These are phyloP conservation scores for Delia radicum DNA, from an alignment of 1,140 invertebrate genomes.

Conservation along the genomic window DNA sequence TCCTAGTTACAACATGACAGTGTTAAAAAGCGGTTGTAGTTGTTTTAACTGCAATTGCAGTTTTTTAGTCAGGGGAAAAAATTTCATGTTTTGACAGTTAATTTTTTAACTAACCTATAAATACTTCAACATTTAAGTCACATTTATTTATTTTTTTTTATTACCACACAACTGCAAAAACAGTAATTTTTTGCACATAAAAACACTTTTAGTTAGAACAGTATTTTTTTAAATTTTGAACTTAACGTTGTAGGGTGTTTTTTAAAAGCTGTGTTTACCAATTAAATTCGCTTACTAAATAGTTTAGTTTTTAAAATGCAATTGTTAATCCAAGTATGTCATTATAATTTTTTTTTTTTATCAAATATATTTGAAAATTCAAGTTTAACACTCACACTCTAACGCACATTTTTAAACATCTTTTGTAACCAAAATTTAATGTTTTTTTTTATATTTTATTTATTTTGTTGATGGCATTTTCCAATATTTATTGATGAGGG, in stretches of 20 bases:
- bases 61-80: too few relatives aligned
- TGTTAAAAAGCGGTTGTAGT: too few relatives aligned
- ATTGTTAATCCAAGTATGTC: background rate
- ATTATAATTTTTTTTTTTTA: background rate
- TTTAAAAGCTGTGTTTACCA: background rate
- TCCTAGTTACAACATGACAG: too few relatives aligned
- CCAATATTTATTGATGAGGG: background rate
- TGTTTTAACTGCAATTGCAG: too few relatives aligned
- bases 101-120: too few relatives aligned
- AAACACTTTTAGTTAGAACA: too few relatives aligned
- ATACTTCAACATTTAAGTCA: too few relatives aligned
- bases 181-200: too few relatives aligned
- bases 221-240: too few relatives aligned
- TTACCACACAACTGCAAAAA: too few relatives aligned
- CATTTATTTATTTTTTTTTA: too few relatives aligned
- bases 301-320: background rate
- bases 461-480: background rate
- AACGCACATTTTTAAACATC: background rate
- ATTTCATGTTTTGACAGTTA: too few relatives aligned
- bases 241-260: background rate
- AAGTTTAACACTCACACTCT: background rate
- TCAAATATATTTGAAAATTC: background rate
- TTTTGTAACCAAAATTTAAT: background rate
- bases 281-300: background rate
- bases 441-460: background rate